Evolutionary conservation across 2,797 vertebrate genomes (phyloP), one percentile per base, ranked within the genome.

Genomic region (Sebastiscus tertius): DNA sequence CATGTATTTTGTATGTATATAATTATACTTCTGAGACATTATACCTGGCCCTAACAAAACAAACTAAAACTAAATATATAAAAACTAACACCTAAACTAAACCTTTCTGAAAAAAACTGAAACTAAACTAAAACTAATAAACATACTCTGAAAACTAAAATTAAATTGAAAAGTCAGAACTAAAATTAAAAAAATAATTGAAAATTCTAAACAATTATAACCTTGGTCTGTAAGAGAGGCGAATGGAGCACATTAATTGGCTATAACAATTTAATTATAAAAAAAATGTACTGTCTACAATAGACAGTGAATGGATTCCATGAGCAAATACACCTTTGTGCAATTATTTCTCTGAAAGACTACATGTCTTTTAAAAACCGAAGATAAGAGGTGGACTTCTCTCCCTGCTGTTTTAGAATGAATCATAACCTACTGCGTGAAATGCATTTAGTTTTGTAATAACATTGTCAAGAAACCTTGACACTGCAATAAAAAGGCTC

Each of bases 401-500:
- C 69, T 62, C 7, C n/a, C 13, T 63, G 42, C 60, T 79, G 42
- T 26, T 75, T 59, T 22, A 55, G 24, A 55, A 49, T 64, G 36
- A 76, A 49, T 74, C 39, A 46, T 33, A 27, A 58, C 10, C 20
- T 31, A 20, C 16, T 42, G 46, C 49, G 4, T 68, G 20, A 18
- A 39, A 54, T 42, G 55, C 46, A 64, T 12, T 31, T 52, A 2
- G 67, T 46, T 63, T 77, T 61, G 7, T 26, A 22, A 72, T 70
- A 59, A 79, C 29, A 33, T n/a, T 42, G 31, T 46, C 29, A 61
- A 34, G 24, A 20, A 72, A 75, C 61, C 64, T 82, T 80, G 71
- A 88, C 33, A 58, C 31, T 79, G 31, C 3, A 71, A 39, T 77
- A 65, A 83, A 83, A 84, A 81, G 10, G 2, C 29, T 26, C 18